phyloP scores from a whole-genome alignment of 2,888 invertebrate species.

The Eupithecia centaureata region DNA sequence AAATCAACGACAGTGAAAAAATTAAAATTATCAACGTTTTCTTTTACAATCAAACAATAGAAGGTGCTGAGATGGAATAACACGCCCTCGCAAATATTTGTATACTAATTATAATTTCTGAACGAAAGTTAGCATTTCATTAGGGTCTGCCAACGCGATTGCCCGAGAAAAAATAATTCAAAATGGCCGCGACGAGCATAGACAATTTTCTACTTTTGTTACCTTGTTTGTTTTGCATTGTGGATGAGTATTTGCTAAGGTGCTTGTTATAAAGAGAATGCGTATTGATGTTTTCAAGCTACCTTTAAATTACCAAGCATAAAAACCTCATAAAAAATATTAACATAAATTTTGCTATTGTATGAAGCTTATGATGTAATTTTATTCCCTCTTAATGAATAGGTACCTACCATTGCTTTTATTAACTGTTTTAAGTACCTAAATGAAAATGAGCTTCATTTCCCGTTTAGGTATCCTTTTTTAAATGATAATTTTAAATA shows the following conservation, averaged over 20 bases:
- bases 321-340: too few species aligned
- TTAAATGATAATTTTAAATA: too few species aligned
- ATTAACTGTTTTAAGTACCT: too few species aligned
- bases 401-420: too few species aligned
- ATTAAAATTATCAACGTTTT: background rate
- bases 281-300: too few species aligned
- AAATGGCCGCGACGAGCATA: constrained; percentile 35
- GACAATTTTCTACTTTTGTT: constrained; percentile 20
- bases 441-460: too few species aligned
- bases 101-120: constrained; percentile 59
- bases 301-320: too few species aligned
- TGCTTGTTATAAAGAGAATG: background rate
- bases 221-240: constrained; percentile 8
- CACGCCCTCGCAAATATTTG: constrained; percentile 55
- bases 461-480: too few species aligned
- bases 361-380: too few species aligned
- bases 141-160: constrained; percentile 53
- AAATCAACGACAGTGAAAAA: background rate
- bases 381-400: too few species aligned
- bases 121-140: constrained; percentile 64
- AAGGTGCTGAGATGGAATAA: constrained; percentile 42
- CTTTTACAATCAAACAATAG: constrained; percentile 18
- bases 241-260: background rate
- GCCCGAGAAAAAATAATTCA: constrained; percentile 39
- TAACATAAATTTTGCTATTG: too few species aligned